Evolutionary conservation across 1,140 invertebrate species (phyloP), one percentile per base, ranked within the genome.

Genomic region (Diploscapter pachys): DNA sequence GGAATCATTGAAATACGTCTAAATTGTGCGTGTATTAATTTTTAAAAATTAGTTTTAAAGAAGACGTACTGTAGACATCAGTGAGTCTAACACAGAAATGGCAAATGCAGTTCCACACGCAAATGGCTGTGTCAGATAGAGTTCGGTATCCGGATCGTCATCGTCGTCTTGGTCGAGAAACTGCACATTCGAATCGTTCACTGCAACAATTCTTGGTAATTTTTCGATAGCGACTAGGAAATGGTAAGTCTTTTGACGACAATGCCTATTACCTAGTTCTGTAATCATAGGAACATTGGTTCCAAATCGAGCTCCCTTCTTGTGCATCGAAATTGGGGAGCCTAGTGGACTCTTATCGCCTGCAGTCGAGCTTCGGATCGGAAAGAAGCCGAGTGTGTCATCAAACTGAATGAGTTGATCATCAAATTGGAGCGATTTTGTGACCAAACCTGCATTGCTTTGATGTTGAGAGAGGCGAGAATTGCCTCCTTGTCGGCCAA

Each of bases 1-100:
- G 88, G 99, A 99, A 89, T 98, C 96, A 88, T 99, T 99, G 89
- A 99, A 99, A 87, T 99, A 99, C 65, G 96, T 98, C 95, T 96
- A 88, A 50, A 89, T 90, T 49, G 52, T 49, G 49, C 51, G 53
- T 3, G n/a, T 51, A 50, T 3, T 2, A 6, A 64, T 9, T 50
- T 51, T 0, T 55, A 72, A 53, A 72, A 13, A 51, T 71, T 9
- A 66, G n/a, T 3, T 56, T 66, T 73, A 31, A 31, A 31, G 31
- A 31, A 31, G 31, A 31, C 31, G 57, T 88, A 98, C 95, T 86
- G 97, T 99, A 81, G 95, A 98, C 96, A 99, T 99, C 61, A 99
- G 90, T 63, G 96, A 99, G 89, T 99, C 97, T 80, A 99, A 90
- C 76, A 99, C 96, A 88, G 94, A 97, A 88, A 99, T 96, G 84